Evolutionary conservation across 1,140 invertebrate species (phyloP).

Genomic region (Eulimnadia texana): DNA sequence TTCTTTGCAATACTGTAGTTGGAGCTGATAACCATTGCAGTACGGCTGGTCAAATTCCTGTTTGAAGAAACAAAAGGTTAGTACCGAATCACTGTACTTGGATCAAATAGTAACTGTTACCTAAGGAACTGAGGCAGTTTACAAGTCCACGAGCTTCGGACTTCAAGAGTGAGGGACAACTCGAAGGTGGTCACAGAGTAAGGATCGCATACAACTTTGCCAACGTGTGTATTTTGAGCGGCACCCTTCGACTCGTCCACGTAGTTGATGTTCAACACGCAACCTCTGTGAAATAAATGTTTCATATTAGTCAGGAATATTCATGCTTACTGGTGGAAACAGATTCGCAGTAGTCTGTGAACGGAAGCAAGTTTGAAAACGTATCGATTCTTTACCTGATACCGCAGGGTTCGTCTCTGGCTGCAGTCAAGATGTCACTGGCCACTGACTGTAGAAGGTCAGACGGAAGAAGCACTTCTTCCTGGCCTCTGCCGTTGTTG

Average conservation of each 20-base stretch:
- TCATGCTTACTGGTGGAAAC: too few relatives aligned
- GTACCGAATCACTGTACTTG: too few relatives aligned
- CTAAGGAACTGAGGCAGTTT: slow-evolving; percentile 11
- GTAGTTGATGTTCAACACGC: slow-evolving; percentile 8
- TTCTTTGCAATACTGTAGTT: slow-evolving; percentile 4
- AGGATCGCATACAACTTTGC: background rate
- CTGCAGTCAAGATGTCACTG: slow-evolving; percentile 1
- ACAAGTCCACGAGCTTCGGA: background rate
- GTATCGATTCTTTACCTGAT: slow-evolving; percentile 12
- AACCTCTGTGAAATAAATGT: background rate
- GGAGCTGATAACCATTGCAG: slow-evolving; percentile 1
- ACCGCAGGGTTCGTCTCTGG: slow-evolving; percentile 3
- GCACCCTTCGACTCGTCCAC: background rate
- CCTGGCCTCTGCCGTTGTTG: background rate
- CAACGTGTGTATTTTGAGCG: background rate
- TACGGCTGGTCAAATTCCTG: background rate
- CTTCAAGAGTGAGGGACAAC: background rate
- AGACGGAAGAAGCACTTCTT: slow-evolving; percentile 1
- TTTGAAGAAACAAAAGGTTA: background rate
- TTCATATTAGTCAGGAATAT: too few relatives aligned
- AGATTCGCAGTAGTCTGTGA: too few relatives aligned
- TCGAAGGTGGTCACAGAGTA: slow-evolving; percentile 1
- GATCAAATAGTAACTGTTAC: background rate
- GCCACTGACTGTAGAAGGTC: background rate
- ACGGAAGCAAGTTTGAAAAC: too few relatives aligned